Conservation (phyloP, 2,888 invertebrate genomes). For the Habrosyne pyritoides region DNA sequence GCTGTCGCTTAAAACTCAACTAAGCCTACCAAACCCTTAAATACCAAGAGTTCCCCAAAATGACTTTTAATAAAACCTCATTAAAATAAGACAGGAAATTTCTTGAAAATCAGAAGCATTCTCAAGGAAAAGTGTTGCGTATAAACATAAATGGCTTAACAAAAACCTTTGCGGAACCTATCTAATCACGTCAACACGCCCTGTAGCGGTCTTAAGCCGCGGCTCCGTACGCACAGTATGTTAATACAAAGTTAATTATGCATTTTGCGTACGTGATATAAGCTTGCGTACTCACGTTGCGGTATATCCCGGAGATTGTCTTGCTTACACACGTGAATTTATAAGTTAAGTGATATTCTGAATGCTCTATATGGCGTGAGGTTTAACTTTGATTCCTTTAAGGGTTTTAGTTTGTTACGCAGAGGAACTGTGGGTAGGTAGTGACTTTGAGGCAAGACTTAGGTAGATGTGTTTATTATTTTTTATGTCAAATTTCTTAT, state of each 20-base stretch:
- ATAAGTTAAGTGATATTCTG: conserved; percentile 37
- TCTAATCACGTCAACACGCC: conserved; percentile 48
- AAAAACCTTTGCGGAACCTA: conserved; percentile 46
- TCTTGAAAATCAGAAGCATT: neutral
- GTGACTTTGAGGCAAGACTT: too few species aligned
- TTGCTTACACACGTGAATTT: conserved; percentile 49
- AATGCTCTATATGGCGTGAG: neutral
- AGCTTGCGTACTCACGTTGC: conserved; percentile 44
- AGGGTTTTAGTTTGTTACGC: neutral
- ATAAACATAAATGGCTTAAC: conserved; percentile 26
- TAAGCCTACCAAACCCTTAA: neutral
- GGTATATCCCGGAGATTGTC: conserved; percentile 51
- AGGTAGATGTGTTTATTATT: too few species aligned
- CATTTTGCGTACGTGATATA: conserved; percentile 71
- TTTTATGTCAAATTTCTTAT: too few species aligned
- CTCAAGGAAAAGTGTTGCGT: conserved; percentile 18
- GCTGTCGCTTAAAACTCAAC: neutral
- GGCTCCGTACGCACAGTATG: conserved; percentile 43
- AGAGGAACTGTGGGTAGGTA: too few species aligned
- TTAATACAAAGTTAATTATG: conserved; percentile 77
- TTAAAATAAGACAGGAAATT: neutral
- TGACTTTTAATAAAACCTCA: conserved; percentile 2
- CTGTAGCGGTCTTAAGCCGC: conserved; percentile 23
- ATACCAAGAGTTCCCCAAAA: neutral
- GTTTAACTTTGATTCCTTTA: neutral